Evolutionary conservation across 1,140 invertebrate species (phyloP), one percentile per base, ranked within the genome.

Genomic region (Hyphantria cunea): DNA sequence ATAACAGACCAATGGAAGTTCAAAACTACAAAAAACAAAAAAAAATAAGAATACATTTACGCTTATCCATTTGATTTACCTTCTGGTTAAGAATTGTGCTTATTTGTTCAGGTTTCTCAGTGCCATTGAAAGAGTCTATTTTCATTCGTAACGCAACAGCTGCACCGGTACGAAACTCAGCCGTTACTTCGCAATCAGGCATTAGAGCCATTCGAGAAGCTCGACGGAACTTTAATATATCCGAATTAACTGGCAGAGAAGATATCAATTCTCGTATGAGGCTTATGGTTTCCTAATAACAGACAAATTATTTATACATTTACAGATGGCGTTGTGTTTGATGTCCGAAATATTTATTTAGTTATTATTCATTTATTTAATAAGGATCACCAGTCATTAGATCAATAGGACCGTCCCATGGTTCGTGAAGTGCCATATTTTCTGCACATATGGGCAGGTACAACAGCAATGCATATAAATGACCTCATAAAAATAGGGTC

Each of bases 181-280:
- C 45, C 10, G 65, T 78, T 0, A 73, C 25, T 10, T 54, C 13
- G 6, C 66, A 32, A 0, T 34, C 48, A 8, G 55, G 47, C 14
- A 60, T 68, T 10, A 87, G 15, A 8, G 80, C 65, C 25, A 89
- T 55, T 14, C 78, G 72, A 3, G 76, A 76, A 0, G 74, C 63
- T 62, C 74, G 76, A 0, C 77, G 75, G 44, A 85, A 80, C 39
- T 80, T 84, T 0, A 87, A 34, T 6, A 63, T 70, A 9, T 66
- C 51, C 15, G 54, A 76, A 2, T 79, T 64, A 12, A 17, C 60
- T 2, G 84, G 84, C 6, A 89, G 65, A 39, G 49, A 68, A 8
- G 74, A 56, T 34, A 76, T 39, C 8, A 82, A 54, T 6, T 74
- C 42, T 33, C 67, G 73, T 37, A 86, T 25, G 5, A 78, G 31